Percentiles rank a stretch among this genome's conserved stretches.
phyloP scores from a whole-genome alignment of 2,888 invertebrate genomes.

The Acronicta aceris region DNA sequence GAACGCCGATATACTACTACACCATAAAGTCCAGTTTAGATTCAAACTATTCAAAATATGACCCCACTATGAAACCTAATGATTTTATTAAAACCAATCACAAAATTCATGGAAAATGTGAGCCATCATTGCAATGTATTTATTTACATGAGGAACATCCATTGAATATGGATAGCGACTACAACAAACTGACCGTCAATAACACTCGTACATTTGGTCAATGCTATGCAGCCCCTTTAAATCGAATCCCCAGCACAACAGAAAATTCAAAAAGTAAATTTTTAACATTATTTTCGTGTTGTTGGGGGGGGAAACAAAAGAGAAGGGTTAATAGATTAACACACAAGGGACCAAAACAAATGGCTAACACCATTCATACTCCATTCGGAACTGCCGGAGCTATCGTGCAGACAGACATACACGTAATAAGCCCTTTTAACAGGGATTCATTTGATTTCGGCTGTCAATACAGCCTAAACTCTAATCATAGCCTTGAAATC shows the following conservation, averaged over 20 bases:
- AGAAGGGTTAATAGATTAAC: constrained; percentile 21
- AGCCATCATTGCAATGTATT: constrained; percentile 47
- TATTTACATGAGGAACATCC: constrained; percentile 42
- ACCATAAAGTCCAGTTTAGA: constrained; percentile 40
- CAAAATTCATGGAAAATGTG: constrained; percentile 45
- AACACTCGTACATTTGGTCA: constrained; percentile 56
- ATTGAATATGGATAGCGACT: constrained; percentile 38
- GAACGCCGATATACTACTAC: constrained; percentile 49
- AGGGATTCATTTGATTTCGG: constrained; percentile 59
- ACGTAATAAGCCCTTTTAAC: constrained; percentile 43
- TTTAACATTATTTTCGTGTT: constrained; percentile 59
- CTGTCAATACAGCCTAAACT: constrained; percentile 67
- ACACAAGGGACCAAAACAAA: neutral
- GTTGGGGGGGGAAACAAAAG: constrained; percentile 54
- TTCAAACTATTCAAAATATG: constrained; percentile 33
- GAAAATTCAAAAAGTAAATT: constrained; percentile 42
- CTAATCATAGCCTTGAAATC: constrained; percentile 71
- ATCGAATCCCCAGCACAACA: constrained; percentile 29
- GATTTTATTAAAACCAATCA: constrained; percentile 33
- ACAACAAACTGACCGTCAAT: constrained; percentile 33
- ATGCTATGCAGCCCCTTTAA: constrained; percentile 51
- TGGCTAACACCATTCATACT: neutral
- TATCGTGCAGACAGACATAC: constrained; percentile 19
- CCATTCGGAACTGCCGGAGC: neutral
- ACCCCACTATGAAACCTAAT: constrained; percentile 27